Evolutionary conservation across 2,888 invertebrate genomes (phyloP).

Genomic region (Iphiclides podalirius): DNA sequence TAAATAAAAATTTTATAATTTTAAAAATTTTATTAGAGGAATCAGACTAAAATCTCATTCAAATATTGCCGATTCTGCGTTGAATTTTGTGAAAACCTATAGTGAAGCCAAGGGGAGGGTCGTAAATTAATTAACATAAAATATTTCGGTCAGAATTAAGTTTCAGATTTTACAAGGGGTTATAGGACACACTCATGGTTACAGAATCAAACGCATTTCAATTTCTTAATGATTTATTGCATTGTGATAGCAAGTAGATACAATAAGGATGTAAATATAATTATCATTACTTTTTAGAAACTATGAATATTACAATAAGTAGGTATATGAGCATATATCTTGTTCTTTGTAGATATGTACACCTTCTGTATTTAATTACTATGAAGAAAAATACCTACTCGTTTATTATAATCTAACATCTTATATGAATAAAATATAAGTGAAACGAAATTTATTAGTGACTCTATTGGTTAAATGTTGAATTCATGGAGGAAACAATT

Average conservation of each 20-base stretch:
- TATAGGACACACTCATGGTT: no score
- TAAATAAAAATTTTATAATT: no score
- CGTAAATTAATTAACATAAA: no score
- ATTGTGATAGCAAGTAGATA: slow-evolving; percentile 74
- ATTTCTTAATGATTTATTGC: slow-evolving; percentile 58
- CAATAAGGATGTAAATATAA: slow-evolving; percentile 68
- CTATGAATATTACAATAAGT: slow-evolving; percentile 53
- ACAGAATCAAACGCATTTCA: no score
- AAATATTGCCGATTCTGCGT: no score
- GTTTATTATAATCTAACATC: not conserved
- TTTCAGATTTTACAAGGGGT: no score
- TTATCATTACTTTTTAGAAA: slow-evolving; percentile 55
- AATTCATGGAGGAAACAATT: slow-evolving; percentile 9
- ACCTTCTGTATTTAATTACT: slow-evolving; percentile 43
- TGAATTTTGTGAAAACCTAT: no score
- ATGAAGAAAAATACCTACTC: slow-evolving; percentile 36
- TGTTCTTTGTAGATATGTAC: slow-evolving; percentile 69
- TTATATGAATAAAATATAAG: slow-evolving; percentile 18
- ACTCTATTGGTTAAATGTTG: slow-evolving; percentile 23
- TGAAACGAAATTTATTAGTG: slow-evolving; percentile 15
- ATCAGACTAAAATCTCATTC: no score
- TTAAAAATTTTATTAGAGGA: no score
- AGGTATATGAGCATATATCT: slow-evolving; percentile 66
- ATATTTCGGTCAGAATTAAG: no score
- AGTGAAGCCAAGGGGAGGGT: no score